Conservation (phyloP, 2,797 vertebrate genomes). For the Enteromius treurensis region DNA sequence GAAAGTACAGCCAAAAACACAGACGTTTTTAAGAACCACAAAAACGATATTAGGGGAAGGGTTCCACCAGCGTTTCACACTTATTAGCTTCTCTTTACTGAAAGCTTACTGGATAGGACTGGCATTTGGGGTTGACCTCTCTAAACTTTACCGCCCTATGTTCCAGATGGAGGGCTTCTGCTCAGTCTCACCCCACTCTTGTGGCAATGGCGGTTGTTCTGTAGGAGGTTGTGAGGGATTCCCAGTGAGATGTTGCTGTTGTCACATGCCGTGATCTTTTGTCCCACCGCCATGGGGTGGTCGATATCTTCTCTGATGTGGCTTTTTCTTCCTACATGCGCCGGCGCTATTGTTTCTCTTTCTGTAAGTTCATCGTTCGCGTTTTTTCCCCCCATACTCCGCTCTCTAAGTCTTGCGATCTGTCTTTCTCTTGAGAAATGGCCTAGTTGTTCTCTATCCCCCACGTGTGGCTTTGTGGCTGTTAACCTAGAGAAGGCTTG, state of each 20-base stretch:
- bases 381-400: background rate
- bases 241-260: slow-evolving; percentile 36
- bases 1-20: slow-evolving; percentile 21
- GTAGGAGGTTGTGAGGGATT: slow-evolving; percentile 56
- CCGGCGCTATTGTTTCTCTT: slow-evolving; percentile 28
- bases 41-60: background rate
- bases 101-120: slow-evolving; percentile 9
- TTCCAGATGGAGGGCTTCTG: slow-evolving; percentile 15
- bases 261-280: background rate
- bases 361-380: background rate
- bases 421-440: slow-evolving; percentile 29
- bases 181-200: slow-evolving; percentile 22
- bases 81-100: background rate
- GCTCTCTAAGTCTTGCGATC: background rate
- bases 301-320: slow-evolving; percentile 36
- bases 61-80: background rate
- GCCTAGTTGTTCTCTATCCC: slow-evolving; percentile 2
- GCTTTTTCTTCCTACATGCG: slow-evolving; percentile 33
- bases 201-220: slow-evolving; percentile 7
- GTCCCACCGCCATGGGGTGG: slow-evolving; percentile 33
- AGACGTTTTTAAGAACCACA: slow-evolving; percentile 18
- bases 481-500: slow-evolving; percentile 1
- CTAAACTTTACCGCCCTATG: slow-evolving; percentile 41
- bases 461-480: slow-evolving; percentile 30
- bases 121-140: slow-evolving; percentile 45